These are phyloP conservation scores for Rhagologus leucostigma DNA, from an alignment of 2,113 vertebrate genomes.

Conservation along the genomic window DNA sequence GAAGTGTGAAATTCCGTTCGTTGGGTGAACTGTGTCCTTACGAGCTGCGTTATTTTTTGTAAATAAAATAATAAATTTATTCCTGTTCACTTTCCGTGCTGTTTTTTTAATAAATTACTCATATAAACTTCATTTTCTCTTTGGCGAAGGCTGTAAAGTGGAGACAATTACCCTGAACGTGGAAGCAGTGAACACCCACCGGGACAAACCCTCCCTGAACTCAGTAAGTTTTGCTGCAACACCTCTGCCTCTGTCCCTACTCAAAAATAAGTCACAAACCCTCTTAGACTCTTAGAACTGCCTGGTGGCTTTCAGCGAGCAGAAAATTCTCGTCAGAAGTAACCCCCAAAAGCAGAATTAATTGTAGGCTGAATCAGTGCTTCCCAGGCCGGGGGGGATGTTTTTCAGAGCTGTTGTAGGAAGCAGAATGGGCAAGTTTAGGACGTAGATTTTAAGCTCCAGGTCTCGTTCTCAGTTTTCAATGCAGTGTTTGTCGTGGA, in stretches of 20 bases:
- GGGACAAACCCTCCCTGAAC: constrained; percentile 79
- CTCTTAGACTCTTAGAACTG: fast-evolving
- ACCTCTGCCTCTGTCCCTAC: neutral
- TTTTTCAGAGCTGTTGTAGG: neutral
- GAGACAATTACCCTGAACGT: constrained; percentile 88
- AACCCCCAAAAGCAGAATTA: neutral
- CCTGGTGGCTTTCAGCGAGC: neutral
- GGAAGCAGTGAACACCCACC: constrained; percentile 94
- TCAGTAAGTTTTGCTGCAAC: constrained; percentile 71
- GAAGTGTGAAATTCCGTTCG: fast-evolving
- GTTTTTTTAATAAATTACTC: neutral
- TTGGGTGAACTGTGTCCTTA: neutral
- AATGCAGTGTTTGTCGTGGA: neutral
- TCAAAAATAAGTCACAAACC: neutral
- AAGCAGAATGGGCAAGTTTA: neutral
- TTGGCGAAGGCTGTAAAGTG: constrained; percentile 88
- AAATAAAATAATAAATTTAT: neutral
- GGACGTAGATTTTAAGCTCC: neutral
- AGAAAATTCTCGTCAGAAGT: neutral
- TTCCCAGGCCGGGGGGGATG: neutral
- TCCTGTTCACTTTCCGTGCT: neutral
- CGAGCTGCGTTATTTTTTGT: neutral
- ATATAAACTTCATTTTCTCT: neutral
- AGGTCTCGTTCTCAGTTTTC: fast-evolving
- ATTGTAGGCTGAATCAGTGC: neutral